A percentile compares a stretch with the other conserved stretches of the same genome.
These are phyloP conservation scores for Catotricha subobsoleta DNA, from an alignment of 2,888 invertebrate genomes.

Conservation along the genomic window DNA sequence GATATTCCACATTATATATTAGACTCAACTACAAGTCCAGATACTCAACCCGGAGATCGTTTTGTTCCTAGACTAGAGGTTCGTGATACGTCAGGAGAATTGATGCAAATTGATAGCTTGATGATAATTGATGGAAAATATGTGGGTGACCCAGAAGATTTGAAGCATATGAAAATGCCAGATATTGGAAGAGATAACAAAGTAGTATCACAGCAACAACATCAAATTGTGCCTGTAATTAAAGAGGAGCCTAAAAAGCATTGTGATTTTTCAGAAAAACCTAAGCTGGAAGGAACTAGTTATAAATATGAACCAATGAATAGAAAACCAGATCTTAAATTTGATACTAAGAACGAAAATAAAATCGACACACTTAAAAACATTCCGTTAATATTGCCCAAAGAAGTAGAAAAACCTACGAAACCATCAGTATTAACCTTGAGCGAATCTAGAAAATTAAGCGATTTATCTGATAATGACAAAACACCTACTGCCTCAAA, in stretches of 20 bases:
- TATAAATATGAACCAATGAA: constrained; percentile 19
- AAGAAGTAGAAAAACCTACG: constrained; percentile 17
- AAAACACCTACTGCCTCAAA: constrained; percentile 24
- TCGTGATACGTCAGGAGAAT: constrained; percentile 49
- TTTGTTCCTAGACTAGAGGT: constrained; percentile 52
- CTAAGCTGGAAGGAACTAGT: neutral
- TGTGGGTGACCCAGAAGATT: constrained; percentile 29
- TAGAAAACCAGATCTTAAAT: constrained; percentile 21
- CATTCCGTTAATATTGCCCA: constrained; percentile 23
- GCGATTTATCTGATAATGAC: constrained; percentile 20
- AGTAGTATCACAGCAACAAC: constrained; percentile 1
- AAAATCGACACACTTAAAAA: constrained; percentile 28
- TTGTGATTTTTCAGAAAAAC: neutral
- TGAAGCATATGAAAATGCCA: constrained; percentile 26
- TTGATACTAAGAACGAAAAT: constrained; percentile 28
- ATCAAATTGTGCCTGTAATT: constrained; percentile 19
- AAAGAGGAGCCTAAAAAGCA: constrained; percentile 10
- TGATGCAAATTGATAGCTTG: constrained; percentile 42
- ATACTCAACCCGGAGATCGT: constrained; percentile 21
- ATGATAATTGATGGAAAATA: constrained; percentile 33
- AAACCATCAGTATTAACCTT: constrained; percentile 23
- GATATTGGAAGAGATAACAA: constrained; percentile 16
- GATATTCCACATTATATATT: constrained; percentile 30
- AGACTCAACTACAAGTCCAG: constrained; percentile 30
- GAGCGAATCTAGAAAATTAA: constrained; percentile 6